phyloP scores from a whole-genome alignment of 2,888 invertebrate genomes.

The Ecdyonurus torrentis region DNA sequence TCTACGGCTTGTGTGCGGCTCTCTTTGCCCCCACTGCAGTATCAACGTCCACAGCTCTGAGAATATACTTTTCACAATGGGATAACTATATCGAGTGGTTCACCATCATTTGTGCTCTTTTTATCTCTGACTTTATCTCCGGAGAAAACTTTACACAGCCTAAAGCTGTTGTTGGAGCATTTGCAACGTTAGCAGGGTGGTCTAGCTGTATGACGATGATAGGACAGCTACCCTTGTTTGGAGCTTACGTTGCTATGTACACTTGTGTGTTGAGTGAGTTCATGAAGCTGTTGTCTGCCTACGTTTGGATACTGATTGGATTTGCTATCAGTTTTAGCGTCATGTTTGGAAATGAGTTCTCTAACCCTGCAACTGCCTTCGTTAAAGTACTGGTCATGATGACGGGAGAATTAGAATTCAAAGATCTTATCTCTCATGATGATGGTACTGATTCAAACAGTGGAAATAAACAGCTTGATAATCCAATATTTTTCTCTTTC shows the following conservation, averaged over 20 bases:
- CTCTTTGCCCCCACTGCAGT: not conserved
- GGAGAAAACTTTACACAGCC: too few species aligned
- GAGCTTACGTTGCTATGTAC: conserved; percentile 82
- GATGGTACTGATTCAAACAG: not conserved
- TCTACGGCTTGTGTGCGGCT: conserved; percentile 47
- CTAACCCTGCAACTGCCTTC: conserved; percentile 46
- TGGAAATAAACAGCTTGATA: too few species aligned
- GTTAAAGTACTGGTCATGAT: conserved; percentile 78
- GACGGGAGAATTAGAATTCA: conserved; percentile 71
- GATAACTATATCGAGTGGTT: conserved; percentile 82
- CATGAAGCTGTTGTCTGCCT: conserved; percentile 68
- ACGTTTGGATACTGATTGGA: conserved; percentile 67
- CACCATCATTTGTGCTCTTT: conserved; percentile 40
- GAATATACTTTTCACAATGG: conserved; percentile 64
- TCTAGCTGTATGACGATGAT: conserved; percentile 79
- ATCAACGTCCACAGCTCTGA: conserved; percentile 60
- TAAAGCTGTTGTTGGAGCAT: conserved; percentile 55
- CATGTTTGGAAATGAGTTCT: conserved; percentile 61
- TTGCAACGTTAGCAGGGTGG: conserved; percentile 73
- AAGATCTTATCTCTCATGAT: conserved; percentile 50
- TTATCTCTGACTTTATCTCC: too few species aligned
- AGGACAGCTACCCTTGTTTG: conserved; percentile 73
- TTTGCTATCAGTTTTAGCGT: conserved; percentile 80
- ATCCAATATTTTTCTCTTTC: not conserved
- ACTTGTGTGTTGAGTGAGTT: conserved; percentile 77